A percentile compares a stretch with the other conserved stretches of the same genome.
These are phyloP conservation scores for Onychomys leucogaster DNA, from an alignment of 2,797 vertebrate species.

Conservation along the genomic window DNA sequence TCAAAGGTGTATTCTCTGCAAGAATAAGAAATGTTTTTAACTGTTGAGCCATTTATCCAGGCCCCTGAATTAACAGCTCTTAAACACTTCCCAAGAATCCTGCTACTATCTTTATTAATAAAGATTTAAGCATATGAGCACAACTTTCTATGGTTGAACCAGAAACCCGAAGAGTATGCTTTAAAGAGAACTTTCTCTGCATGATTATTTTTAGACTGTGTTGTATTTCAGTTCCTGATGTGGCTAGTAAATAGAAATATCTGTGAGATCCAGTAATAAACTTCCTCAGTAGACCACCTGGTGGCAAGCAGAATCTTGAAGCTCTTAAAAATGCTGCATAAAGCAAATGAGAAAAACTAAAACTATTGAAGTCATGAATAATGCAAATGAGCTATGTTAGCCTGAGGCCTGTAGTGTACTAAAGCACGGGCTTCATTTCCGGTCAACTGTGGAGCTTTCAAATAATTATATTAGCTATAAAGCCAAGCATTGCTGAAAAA, in stretches of 20 bases:
- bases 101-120: background rate
- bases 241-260: background rate
- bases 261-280: background rate
- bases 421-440: background rate
- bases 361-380: constrained; percentile 44
- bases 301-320: background rate
- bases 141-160: background rate
- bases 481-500: background rate
- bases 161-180: background rate
- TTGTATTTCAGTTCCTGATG: background rate
- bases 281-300: background rate
- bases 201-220: background rate
- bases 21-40: background rate
- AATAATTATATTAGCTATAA: background rate
- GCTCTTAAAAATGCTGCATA: background rate
- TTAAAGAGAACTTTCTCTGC: background rate
- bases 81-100: background rate
- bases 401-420: background rate
- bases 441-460: constrained; percentile 9
- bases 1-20: background rate
- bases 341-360: constrained; percentile 35
- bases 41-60: background rate
- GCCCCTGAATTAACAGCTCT: background rate
- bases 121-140: background rate
- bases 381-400: constrained; percentile 23